phyloP scores from a whole-genome alignment of 2,888 invertebrate genomes.

The Drosophila neotestacea region DNA sequence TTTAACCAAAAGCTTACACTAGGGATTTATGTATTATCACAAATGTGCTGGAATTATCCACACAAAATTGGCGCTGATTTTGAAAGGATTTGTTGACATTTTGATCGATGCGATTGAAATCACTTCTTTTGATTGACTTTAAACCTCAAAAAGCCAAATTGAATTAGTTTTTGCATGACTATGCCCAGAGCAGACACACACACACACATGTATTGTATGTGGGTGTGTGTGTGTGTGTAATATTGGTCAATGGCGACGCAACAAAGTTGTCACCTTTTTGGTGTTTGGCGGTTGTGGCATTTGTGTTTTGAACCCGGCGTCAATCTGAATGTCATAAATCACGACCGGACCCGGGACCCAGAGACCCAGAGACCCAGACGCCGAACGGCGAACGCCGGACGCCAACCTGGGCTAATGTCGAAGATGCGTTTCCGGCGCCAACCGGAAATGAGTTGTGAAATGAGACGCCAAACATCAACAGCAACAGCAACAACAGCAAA shows the following conservation, averaged over 20 bases:
- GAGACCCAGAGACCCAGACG: too few species aligned
- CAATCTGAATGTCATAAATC: constrained; percentile 67
- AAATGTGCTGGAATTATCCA: constrained; percentile 3
- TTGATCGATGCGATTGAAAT: constrained; percentile 39
- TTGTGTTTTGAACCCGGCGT: constrained; percentile 35
- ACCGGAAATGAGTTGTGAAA: constrained; percentile 71
- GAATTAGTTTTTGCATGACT: constrained; percentile 48
- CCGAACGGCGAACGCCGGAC: constrained; percentile 27
- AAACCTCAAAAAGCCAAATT: constrained; percentile 45
- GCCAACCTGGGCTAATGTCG: constrained; percentile 56
- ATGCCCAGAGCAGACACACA: constrained; percentile 1
- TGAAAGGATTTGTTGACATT: constrained; percentile 25
- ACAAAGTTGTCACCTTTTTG: constrained; percentile 61
- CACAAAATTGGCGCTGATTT: constrained; percentile 8
- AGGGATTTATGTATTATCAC: constrained; percentile 1
- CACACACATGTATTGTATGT: background rate
- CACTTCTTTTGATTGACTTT: constrained; percentile 56
- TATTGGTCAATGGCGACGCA: constrained; percentile 37
- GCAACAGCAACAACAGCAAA: constrained; percentile 7
- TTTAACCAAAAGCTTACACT: background rate
- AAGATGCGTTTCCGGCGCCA: constrained; percentile 68
- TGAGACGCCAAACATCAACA: constrained; percentile 49
- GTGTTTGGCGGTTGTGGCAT: constrained; percentile 48
- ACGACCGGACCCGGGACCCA: constrained; percentile 19
- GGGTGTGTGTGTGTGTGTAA: constrained; percentile 9